These are phyloP conservation scores for Notarius lentiginosus DNA, from an alignment of 2,113 vertebrate genomes.

Conservation along the genomic window DNA sequence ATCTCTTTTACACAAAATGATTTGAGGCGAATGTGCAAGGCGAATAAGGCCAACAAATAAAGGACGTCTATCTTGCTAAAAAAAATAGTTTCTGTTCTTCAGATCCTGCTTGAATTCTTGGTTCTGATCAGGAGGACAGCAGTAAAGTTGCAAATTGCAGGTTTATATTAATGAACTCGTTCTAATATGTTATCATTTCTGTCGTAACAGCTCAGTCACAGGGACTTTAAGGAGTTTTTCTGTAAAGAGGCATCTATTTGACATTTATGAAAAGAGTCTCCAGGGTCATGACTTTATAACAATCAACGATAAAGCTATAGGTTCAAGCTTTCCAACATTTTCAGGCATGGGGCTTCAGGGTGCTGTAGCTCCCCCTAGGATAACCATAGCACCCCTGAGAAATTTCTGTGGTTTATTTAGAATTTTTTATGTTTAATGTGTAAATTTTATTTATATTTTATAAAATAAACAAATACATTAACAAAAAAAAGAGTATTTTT, in stretches of 20 bases:
- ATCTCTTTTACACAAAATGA: background rate
- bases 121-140: background rate
- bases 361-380: too few species aligned
- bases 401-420: too few species aligned
- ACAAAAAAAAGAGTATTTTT: too few species aligned
- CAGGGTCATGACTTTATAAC: background rate
- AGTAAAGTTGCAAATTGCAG: background rate
- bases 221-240: background rate
- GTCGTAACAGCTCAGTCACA: background rate
- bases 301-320: background rate
- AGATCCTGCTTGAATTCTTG: background rate
- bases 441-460: too few species aligned
- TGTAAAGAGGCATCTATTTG: background rate
- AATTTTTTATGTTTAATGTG: too few species aligned
- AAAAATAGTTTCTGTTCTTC: background rate
- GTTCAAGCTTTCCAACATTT: background rate
- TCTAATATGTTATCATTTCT: background rate
- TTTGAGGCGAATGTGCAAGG: background rate
- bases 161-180: background rate
- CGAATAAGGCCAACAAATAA: background rate
- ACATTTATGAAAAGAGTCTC: background rate
- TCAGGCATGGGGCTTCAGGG: too few species aligned
- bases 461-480: too few species aligned
- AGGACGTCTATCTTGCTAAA: background rate
- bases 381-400: too few species aligned